Percentiles rank a stretch among this genome's conserved stretches.
Evolutionary conservation across 2,797 vertebrate genomes (phyloP).

Genomic region (Falco peregrinus): DNA sequence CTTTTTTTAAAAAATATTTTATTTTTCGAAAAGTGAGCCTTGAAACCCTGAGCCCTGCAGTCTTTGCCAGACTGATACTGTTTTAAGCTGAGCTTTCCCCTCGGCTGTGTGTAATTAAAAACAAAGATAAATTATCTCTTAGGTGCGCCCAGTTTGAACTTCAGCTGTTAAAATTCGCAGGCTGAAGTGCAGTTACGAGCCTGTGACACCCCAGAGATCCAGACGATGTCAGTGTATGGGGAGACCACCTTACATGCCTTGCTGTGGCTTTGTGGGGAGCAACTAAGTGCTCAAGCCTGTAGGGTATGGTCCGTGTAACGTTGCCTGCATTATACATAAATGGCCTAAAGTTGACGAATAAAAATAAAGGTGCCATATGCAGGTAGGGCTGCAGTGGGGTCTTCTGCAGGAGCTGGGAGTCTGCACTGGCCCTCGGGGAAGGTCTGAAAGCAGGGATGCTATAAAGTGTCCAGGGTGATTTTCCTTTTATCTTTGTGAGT

Average conservation of each 20-base stretch:
- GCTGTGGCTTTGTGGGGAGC: background rate
- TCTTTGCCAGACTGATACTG: accelerated
- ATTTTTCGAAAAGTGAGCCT: background rate
- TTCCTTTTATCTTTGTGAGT: background rate
- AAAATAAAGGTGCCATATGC: background rate
- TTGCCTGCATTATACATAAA: background rate
- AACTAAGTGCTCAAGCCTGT: background rate
- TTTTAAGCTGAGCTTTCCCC: background rate
- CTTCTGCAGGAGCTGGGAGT: background rate
- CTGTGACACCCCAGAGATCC: accelerated
- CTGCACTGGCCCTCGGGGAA: background rate
- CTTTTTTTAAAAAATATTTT: background rate
- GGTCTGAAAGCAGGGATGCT: background rate
- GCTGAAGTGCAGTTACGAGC: background rate
- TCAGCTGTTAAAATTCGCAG: too few species aligned
- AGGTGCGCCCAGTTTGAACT: background rate
- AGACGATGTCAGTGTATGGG: background rate
- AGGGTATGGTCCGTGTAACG: accelerated
- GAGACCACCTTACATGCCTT: background rate
- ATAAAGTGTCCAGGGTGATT: background rate
- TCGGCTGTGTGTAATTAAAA: accelerated
- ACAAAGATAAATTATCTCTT: too few species aligned
- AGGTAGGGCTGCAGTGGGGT: background rate
- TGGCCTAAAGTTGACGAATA: background rate
- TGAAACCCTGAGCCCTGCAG: background rate